Base-by-base conservation (phyloP, 2,797 vertebrate species). In the Pantherophis vulpinus region DNA sequence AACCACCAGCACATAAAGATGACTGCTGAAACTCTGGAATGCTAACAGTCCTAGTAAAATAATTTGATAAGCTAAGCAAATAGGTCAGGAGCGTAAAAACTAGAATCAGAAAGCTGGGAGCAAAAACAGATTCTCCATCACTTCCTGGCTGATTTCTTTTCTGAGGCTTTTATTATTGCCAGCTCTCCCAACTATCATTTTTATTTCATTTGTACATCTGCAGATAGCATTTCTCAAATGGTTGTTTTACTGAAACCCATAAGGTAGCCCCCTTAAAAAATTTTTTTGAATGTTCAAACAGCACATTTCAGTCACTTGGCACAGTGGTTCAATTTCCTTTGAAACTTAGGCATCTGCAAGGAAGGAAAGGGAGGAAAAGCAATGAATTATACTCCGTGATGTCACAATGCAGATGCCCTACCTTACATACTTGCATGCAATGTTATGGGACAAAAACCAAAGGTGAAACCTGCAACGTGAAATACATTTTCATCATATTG, bases 21-120 rank as follows among this genome's bases (percentile, higher is more conserved):
- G 83, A 96, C 61, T 66, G 61, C 60, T 93, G 90, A 97, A 94
- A 95, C 61, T 91, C 91, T 97, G 94, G 89, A 32, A 93, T 89
- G 37, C 60, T 96, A 37, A 29, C 12, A n/a, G 7, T 87, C 6
- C 54, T 56, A 94, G 32, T 20, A 58, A 11, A 88, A 88, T n/a
- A 88, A 58, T 58, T 88, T 47, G 51, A n/a, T 47, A 88, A 74
- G 25, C 16, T 59, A 56, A 9, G 29, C 11, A 59, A 25, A 37
- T 51, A 8, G 42, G 23, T 37, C 29, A 56, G 56, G 5, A 58
- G 60, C 10, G 29, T 13, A 87, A 55, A 88, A 56, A 20, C 2
- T 20, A 70, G 32, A 13, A n/a, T 8, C 23, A 10, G 16, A 42
- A 47, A 74, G 56, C 27, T 51, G 25, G 20, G 59, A 20, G 11